Evolutionary conservation across 2,113 vertebrate species (phyloP).

Genomic region (Cynoglossus semilaevis): DNA sequence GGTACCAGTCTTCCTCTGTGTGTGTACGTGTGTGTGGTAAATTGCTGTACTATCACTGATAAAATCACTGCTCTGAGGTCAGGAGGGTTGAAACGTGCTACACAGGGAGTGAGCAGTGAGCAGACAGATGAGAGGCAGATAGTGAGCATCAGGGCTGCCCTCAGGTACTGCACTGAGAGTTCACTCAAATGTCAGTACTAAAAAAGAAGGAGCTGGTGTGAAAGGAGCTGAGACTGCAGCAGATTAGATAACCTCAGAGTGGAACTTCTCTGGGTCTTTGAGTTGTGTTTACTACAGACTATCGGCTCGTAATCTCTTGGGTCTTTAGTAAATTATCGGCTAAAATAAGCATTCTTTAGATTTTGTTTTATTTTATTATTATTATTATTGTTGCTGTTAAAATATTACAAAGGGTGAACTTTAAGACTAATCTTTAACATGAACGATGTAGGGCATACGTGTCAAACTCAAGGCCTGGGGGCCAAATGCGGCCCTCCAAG

Average conservation of each 20-base stretch:
- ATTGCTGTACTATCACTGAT: constrained; percentile 5
- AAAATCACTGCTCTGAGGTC: constrained; percentile 8
- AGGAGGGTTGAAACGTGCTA: constrained; percentile 4
- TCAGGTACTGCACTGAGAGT: constrained; percentile 1
- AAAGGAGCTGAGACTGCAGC: constrained; percentile 1
- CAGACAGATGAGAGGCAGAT: neutral
- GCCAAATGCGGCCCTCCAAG: no score
- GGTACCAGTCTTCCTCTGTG: no score
- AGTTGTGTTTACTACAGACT: neutral
- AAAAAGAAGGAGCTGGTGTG: neutral
- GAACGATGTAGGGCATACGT: no score
- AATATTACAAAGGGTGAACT: no score
- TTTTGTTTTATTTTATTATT: no score
- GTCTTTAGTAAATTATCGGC: no score
- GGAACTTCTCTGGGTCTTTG: neutral
- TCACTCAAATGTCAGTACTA: no score
- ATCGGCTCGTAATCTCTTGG: no score
- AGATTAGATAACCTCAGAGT: constrained; percentile 19
- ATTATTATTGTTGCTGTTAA: no score
- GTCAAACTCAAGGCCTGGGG: no score
- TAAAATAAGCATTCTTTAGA: no score
- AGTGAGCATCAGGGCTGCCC: constrained; percentile 3
- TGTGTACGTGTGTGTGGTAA: constrained; percentile 4
- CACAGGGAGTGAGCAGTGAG: neutral
- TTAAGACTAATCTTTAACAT: no score